Evolutionary conservation across 2,113 vertebrate species (phyloP).

Genomic region (Pseudorhombus dupliciocellatus): DNA sequence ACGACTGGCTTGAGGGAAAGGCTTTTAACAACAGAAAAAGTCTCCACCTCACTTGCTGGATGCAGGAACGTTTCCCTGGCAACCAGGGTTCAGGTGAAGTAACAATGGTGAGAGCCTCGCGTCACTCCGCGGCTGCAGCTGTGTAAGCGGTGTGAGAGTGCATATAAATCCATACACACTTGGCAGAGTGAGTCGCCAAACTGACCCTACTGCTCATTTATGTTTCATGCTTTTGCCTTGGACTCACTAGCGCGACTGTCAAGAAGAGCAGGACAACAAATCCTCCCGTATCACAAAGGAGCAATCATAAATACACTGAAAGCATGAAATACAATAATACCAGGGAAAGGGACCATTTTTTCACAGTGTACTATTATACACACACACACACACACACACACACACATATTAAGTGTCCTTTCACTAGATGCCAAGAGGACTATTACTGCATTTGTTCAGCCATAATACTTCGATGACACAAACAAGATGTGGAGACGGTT

Average conservation of each 20-base stretch:
- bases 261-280: background rate
- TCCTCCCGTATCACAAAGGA: conserved; percentile 15
- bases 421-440: background rate
- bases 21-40: background rate
- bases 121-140: background rate
- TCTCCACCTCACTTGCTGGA: background rate
- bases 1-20: background rate
- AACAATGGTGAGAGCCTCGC: background rate
- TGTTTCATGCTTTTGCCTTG: conserved; percentile 35
- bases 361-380: background rate
- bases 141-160: background rate
- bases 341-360: background rate
- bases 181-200: background rate
- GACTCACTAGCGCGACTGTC: conserved; percentile 3
- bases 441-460: background rate
- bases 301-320: conserved; percentile 3
- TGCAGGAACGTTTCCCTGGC: background rate
- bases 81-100: background rate
- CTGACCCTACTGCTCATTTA: conserved; percentile 29
- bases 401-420: background rate
- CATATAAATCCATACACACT: background rate
- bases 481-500: background rate
- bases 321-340: background rate
- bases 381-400: background rate
- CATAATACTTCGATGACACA: background rate